Evolutionary conservation across 2,113 vertebrate genomes (phyloP).

Genomic region (Entomyzon cyanotis): DNA sequence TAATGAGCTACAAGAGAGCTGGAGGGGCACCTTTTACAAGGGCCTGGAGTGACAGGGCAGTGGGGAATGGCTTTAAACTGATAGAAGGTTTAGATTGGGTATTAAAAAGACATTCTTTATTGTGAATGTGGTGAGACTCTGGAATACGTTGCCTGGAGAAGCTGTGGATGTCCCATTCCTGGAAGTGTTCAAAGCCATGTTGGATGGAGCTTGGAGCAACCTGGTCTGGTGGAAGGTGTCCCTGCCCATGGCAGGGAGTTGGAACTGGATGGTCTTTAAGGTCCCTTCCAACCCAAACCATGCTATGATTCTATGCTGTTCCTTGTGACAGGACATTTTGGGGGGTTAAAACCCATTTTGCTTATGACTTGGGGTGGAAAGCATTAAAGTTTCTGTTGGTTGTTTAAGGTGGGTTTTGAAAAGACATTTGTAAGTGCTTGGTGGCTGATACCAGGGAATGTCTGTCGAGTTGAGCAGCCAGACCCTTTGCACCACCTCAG

Average conservation of each 20-base stretch:
- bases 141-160: neutral
- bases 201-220: neutral
- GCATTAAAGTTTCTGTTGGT: neutral
- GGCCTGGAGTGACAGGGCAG: neutral
- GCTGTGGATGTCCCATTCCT: neutral
- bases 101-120: neutral
- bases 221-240: neutral
- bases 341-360: neutral
- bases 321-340: neutral
- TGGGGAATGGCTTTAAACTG: neutral
- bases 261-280: neutral
- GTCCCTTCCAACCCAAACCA: neutral
- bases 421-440: accelerated
- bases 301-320: neutral
- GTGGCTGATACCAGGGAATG: neutral
- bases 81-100: neutral
- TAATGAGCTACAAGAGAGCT: neutral
- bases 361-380: neutral
- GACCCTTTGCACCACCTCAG: neutral
- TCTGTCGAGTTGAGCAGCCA: neutral
- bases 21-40: neutral
- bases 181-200: neutral
- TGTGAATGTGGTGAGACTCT: neutral
- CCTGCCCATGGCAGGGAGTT: neutral
- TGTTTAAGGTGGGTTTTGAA: neutral